Percentiles rank a stretch among this genome's conserved stretches.
phyloP scores from a whole-genome alignment of 2,888 invertebrate species.

The Diloba caeruleocephala region DNA sequence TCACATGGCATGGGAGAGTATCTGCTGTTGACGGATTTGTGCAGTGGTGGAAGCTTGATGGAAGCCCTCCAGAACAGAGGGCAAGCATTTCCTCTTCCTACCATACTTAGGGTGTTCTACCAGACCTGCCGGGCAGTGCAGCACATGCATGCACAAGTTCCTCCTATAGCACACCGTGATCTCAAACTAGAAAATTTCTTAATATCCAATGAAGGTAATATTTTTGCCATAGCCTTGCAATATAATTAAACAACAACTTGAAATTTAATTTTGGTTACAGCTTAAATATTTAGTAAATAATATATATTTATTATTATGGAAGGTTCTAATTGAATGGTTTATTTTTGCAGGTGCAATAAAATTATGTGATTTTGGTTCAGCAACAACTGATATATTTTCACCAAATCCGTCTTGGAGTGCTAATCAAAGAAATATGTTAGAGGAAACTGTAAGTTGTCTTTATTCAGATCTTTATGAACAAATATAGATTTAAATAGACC shows the following conservation, averaged over 20 bases:
- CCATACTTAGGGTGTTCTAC: conserved; percentile 95
- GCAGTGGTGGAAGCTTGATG: conserved; percentile 94
- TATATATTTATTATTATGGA: background rate
- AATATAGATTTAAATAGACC: background rate
- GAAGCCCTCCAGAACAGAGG: conserved; percentile 90
- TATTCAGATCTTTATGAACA: background rate
- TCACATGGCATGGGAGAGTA: conserved; percentile 96
- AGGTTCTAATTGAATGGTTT: conserved; percentile 9
- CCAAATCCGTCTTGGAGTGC: conserved; percentile 98
- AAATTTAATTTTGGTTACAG: too few species aligned
- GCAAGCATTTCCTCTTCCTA: conserved; percentile 90
- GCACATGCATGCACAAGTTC: conserved; percentile 97
- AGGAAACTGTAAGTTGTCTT: conserved; percentile 94
- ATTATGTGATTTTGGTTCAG: conserved; percentile 99
- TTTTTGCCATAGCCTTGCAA: too few species aligned
- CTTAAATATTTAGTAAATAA: background rate
- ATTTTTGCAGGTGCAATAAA: conserved; percentile 91
- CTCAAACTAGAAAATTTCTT: conserved; percentile 99
- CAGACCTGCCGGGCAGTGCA: conserved; percentile 97
- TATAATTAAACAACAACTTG: too few species aligned
- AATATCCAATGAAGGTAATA: conserved; percentile 93
- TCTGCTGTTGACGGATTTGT: conserved; percentile 97
- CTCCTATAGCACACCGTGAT: conserved; percentile 98
- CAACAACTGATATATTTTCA: conserved; percentile 94
- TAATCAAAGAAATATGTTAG: conserved; percentile 95